Base-by-base conservation (phyloP, 2,797 vertebrate genomes). In the Eulemur mongoz region DNA sequence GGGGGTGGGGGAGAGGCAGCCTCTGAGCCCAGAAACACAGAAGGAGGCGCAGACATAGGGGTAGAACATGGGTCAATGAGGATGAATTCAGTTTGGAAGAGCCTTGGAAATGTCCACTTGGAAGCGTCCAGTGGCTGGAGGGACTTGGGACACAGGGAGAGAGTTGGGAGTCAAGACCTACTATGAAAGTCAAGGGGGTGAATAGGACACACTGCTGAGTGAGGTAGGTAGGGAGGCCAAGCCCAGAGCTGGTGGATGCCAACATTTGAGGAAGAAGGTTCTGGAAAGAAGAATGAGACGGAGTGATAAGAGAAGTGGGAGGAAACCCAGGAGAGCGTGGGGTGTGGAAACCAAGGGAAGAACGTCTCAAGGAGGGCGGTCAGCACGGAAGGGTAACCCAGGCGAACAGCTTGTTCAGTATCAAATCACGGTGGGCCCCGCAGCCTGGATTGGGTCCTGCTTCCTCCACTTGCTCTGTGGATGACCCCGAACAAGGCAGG, bases 231-330 rank as follows among this genome's bases (percentile, higher is more conserved):
- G 54, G 43, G 52, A 89, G 43, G 32, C 45, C 54, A 15, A 88
- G n/a, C 54, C 22, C 75, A 90, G 40, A 78, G 45, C 10, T 75
- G 32, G 54, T 2, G 2, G 82, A 22, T 45, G 52, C 40, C 30
- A n/a, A 20, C 10, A 25, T 32, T 73, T 85, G 73, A 65, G 48
- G 9, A 69, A 67, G 48, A 67, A 69, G 8, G 2, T 63, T 92
- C 70, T 88, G 50, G 91, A 90, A 87, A 61, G 48, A 92, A 75
- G 52, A 50, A 43, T 76, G 78, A 80, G 45, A 30, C 7, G 7
- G 57, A n/a, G 20, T 22, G 2, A 20, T n/a, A 40, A 81, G 78
- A 81, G 57, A 76, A 43, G 7, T 27, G n/a, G 5, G 8, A 72
- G 7, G 23, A 59, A 87, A 91, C 73, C 0, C 57, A 69, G 48